Evolutionary conservation across 1,140 invertebrate species (phyloP).

Genomic region (Magallana ariakensis): DNA sequence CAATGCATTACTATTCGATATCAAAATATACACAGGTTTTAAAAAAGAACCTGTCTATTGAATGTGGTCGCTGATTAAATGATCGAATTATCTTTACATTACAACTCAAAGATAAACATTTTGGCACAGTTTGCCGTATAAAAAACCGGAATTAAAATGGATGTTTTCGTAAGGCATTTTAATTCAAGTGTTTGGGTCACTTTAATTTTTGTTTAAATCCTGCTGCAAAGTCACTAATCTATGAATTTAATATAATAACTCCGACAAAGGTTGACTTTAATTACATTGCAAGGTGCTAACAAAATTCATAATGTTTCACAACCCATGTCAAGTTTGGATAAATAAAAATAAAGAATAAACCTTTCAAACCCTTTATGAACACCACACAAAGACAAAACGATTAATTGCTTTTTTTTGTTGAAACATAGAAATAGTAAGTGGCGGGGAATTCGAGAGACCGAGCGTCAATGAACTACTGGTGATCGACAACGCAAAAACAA

Average conservation of each 20-base stretch:
- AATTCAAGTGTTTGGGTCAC: slow-evolving; percentile 20
- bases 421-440: no score
- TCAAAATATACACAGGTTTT: slow-evolving; percentile 35
- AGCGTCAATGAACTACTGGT: no score
- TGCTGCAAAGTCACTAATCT: slow-evolving; percentile 27
- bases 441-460: no score
- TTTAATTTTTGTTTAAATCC: slow-evolving; percentile 2
- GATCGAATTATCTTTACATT: slow-evolving; percentile 33
- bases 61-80: slow-evolving; percentile 21
- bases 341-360: no score
- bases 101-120: neutral
- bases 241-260: neutral
- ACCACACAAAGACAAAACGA: no score
- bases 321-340: no score
- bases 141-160: slow-evolving; percentile 20
- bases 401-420: no score
- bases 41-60: slow-evolving; percentile 35
- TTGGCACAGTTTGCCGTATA: neutral
- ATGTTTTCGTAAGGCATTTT: slow-evolving; percentile 8
- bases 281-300: no score
- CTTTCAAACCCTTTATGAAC: no score
- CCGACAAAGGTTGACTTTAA: neutral
- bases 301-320: no score
- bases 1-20: slow-evolving; percentile 31
- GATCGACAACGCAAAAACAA: no score